Evolutionary conservation across 2,888 invertebrate species (phyloP), one percentile per base, ranked within the genome.

Genomic region (Coleophora flavipennella): DNA sequence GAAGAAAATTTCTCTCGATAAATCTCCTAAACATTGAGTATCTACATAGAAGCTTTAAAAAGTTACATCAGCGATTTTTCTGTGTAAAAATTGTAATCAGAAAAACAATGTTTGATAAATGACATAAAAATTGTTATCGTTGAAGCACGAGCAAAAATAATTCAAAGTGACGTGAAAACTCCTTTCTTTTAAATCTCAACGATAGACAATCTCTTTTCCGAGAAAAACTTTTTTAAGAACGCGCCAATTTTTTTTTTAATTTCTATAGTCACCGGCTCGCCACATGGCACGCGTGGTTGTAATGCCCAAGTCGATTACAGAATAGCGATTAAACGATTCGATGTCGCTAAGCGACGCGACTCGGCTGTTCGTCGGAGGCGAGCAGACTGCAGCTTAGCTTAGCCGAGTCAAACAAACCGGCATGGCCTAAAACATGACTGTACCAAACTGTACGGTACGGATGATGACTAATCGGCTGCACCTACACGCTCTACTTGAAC

Each of bases 381-480:
- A 10, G 31, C 11, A 8, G 35, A 20, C 20, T 20, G 20, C 20
- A 20, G 20, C 20, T 6, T 20, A 20, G n/a, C 20, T 20, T 6
- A 20, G 20, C 20, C 20, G 3, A 20, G 20, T 20, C 20, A 20
- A 20, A 20, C 20, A 20, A 6, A 20, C 20, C 20, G 20, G 20
- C 20, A 20, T 4, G 20, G 20, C 20, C 3, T 20, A 6, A n/a
- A n/a, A n/a, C n/a, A n/a, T n/a, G n/a, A n/a, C n/a, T n/a, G n/a
- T n/a, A n/a, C n/a, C n/a, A n/a, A n/a, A n/a, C n/a, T n/a, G n/a
- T n/a, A n/a, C n/a, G n/a, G n/a, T n/a, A 73, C 74, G 76, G 58
- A 46, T 61, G 64, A 67, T 80, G 80, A 78, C 63, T 78, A 76
- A 78, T 72, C 69, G 57, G 62, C 60, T 70, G 73, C 73, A 74